Evolutionary conservation across 2,113 vertebrate species (phyloP), one percentile per base, ranked within the genome.

Genomic region (Falcunculus frontatus): DNA sequence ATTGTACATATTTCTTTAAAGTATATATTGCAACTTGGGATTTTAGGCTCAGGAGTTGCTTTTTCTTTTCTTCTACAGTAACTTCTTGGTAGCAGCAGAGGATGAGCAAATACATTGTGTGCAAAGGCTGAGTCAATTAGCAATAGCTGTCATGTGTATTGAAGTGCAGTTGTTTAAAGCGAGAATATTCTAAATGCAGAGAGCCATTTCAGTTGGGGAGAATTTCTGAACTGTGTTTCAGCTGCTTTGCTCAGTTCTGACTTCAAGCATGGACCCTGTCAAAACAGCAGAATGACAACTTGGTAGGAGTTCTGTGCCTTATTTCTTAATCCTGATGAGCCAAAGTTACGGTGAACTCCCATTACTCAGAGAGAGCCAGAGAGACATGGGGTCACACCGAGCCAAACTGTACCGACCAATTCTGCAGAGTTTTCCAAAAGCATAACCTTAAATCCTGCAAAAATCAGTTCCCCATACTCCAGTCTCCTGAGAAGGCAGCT

Each of bases 1-100:
- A 90, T 65, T 84, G 39, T 69, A 57, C 7, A 30, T 84, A 65
- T 91, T 82, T 82, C 57, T 89, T 91, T 73, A 44, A 79, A 82
- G 18, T 15, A 46, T 47, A 23, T 1, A 35, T 55, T 76, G 35
- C n/a, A 72, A 18, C 35, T 69, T 82, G 9, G 21, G 60, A 67
- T 91, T 94, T 83, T 78, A 50, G 13, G 19, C 46, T 64, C 25
- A 8, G 63, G 11, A 4, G 14, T 22, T 50, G 14, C 29, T 23
- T 47, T 64, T 21, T n/a, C 63, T 84, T 83, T 83, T 87, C 52
- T 75, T 70, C 69, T 60, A n/a, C 4, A 10, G 7, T 42, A 75
- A 52, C 22, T 69, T 73, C 46, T 39, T 52, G 30, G 8, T 23
- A 68, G 7, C 41, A 72, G 8, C 8, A 82, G 57, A 52, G 11